phyloP scores from a whole-genome alignment of 2,113 vertebrate species.

The Merops nubicus region DNA sequence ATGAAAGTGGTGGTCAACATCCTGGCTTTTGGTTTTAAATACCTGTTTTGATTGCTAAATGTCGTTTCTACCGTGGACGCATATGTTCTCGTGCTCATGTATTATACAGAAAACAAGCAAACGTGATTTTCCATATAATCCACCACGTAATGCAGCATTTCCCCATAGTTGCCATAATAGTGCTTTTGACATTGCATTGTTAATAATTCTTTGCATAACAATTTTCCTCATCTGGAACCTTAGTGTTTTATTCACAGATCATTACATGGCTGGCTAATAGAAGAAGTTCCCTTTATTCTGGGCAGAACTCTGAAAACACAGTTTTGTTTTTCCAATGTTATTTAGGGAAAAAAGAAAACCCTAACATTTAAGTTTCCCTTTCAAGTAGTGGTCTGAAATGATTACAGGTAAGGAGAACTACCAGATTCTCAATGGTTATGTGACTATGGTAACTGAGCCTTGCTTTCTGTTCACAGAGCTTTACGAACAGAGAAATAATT shows the following conservation, averaged over 20 bases:
- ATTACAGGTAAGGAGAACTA: slow-evolving; percentile 57
- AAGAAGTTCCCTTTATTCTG: slow-evolving; percentile 50
- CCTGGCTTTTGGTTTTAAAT: slow-evolving; percentile 66
- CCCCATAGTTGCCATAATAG: slow-evolving; percentile 56
- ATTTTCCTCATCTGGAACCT: slow-evolving; percentile 44
- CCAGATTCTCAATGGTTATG: slow-evolving; percentile 60
- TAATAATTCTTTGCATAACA: slow-evolving; percentile 67
- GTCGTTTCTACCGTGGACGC: neutral
- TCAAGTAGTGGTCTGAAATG: slow-evolving; percentile 73
- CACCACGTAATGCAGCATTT: slow-evolving; percentile 56
- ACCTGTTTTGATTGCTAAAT: slow-evolving; percentile 32
- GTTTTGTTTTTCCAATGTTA: slow-evolving; percentile 30
- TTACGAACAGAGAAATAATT: slow-evolving; percentile 57
- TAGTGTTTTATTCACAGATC: slow-evolving; percentile 71
- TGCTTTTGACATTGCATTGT: slow-evolving; percentile 56
- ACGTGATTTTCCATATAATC: slow-evolving; percentile 27
- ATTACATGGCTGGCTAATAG: slow-evolving; percentile 24
- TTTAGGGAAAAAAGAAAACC: slow-evolving; percentile 50
- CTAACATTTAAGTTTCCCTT: slow-evolving; percentile 65
- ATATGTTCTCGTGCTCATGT: slow-evolving; percentile 40
- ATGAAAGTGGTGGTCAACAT: slow-evolving; percentile 53
- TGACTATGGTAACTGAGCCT: slow-evolving; percentile 71
- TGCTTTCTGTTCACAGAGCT: slow-evolving; percentile 57
- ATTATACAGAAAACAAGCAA: slow-evolving; percentile 34
- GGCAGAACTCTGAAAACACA: slow-evolving; percentile 51